Base-by-base conservation (phyloP, 64 coral and sea anemone genomes). In the Actinia equina region DNA sequence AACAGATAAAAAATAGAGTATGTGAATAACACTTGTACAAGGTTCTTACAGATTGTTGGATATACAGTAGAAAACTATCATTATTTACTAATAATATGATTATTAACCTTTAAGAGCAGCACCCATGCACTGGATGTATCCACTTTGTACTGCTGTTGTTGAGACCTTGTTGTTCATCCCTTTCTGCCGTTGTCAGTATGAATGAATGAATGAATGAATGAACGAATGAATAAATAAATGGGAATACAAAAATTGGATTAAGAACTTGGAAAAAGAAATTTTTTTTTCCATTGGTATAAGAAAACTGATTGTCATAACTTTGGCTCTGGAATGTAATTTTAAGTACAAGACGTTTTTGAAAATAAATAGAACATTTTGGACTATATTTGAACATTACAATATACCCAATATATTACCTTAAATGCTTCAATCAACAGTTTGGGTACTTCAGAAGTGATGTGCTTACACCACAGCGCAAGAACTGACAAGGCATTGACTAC, bases 401-500 rank as follows among this genome's bases (percentile, higher is more conserved):
- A 3, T 23, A 74, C 69, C 18, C 16, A 17, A 6, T 54, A 4
- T 59, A 71, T 77, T 54, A 95, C 94, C 90, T 92, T 95, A 44
- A 95, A 95, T 17, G 78, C 84, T 77, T 95, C 90, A 11, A 95
- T 65, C 20, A 95, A 64, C 16, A 78, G 86, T 65, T 82, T 83
- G 64, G 94, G 94, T 77, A 89, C 87, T 87, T 84, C 51, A 16
- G 84, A 77, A 3, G 84, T 62, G 30, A 95, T 89, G 49, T 95
- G 94, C 59, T 56, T 67, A 77, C 90, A 95, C 94, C 94, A 96
- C 14, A 23, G 86, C 77, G 82, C 80, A 25, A 96, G 62, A 3
- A 96, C 94, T 61, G 61, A 83, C 62, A 96, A 61, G 44, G 87
- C 94, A 20, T 87, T 37, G 15, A 96, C 85, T 61, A 96, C 37